Evolutionary conservation across 2,888 invertebrate genomes (phyloP).

Genomic region (Andrena haemorrhoa): DNA sequence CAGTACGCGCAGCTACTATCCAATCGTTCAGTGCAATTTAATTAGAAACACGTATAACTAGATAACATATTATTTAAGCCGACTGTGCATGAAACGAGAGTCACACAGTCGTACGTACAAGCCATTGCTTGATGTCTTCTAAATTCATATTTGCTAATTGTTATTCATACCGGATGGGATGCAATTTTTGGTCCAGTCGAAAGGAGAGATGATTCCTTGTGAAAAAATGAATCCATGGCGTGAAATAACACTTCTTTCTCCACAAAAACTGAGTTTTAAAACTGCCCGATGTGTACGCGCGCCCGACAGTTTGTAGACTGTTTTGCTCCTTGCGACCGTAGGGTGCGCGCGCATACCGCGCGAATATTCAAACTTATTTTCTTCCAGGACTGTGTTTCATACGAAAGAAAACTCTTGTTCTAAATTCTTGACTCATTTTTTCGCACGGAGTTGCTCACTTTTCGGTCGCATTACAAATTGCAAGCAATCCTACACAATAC

Average conservation of each 20-base stretch:
- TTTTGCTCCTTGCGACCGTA: not conserved
- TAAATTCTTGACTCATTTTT: not conserved
- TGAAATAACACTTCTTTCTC: not conserved
- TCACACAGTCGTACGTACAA: slow-evolving; percentile 8
- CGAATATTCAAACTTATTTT: slow-evolving; percentile 5
- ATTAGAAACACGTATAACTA: slow-evolving; percentile 41
- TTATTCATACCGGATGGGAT: slow-evolving; percentile 21
- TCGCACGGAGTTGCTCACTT: not conserved
- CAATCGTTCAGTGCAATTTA: slow-evolving; percentile 61
- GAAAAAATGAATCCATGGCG: not conserved
- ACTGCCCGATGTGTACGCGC: not conserved
- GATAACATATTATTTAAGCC: slow-evolving; percentile 39
- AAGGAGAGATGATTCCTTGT: not conserved
- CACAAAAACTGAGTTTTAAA: not conserved
- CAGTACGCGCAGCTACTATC: slow-evolving; percentile 45
- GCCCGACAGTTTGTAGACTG: not conserved
- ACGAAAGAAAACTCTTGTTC: not conserved
- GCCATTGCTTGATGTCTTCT: slow-evolving; percentile 40
- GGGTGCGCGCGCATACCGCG: not conserved
- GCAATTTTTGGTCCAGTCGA: not conserved
- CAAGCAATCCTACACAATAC: not conserved
- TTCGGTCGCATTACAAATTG: not conserved
- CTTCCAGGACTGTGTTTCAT: not conserved
- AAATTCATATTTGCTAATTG: slow-evolving; percentile 45
- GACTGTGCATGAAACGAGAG: slow-evolving; percentile 27